Evolutionary conservation across 2,888 invertebrate species (phyloP), one percentile per base, ranked within the genome.

Genomic region (Athalia circularis): DNA sequence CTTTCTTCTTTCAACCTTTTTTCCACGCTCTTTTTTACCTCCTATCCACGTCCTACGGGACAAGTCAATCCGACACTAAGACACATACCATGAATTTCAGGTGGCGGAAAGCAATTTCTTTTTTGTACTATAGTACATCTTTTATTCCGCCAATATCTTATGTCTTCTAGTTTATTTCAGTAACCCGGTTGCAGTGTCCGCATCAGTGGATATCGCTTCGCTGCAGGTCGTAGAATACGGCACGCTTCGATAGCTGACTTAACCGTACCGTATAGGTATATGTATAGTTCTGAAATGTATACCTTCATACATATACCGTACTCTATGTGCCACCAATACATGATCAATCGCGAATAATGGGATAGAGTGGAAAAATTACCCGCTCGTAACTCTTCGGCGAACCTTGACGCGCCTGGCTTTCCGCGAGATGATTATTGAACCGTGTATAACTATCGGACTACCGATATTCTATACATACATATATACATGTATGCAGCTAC

Each of bases 31-130:
- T 29, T 29, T 29, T 29, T 29, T 29, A 29, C 29, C 29, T 29
- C 29, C 29, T 29, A 29, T 29, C 29, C 29, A 29, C 29, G 29
- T 29, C 29, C 72, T 85, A 83, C 83, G 80, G 84, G 82, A 86
- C 86, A 86, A 86, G 86, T 86, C 86, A 86, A 86, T 85, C 84
- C 84, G 82, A 87, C 86, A 86, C 85, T 82, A 82, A 75, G 80
- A 9, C 11, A 59, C 52, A 72, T 72, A 47, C 72, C 59, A 9
- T 72, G 9, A 59, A 72, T 72, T 72, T 72, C 47, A 13, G 45
- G 52, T 45, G 8, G 6, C 54, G 54, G 5, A 54, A 0, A 54
- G 54, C 54, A 9, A 54, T 54, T 54, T n/a, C 54, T 54, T 54
- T 7, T 9, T 52, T 7, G 52, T 52, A n/a, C 54, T 6, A n/a